Conservation (phyloP, 2,888 invertebrate genomes). For the Scaptomyza cyrtandrae region DNA sequence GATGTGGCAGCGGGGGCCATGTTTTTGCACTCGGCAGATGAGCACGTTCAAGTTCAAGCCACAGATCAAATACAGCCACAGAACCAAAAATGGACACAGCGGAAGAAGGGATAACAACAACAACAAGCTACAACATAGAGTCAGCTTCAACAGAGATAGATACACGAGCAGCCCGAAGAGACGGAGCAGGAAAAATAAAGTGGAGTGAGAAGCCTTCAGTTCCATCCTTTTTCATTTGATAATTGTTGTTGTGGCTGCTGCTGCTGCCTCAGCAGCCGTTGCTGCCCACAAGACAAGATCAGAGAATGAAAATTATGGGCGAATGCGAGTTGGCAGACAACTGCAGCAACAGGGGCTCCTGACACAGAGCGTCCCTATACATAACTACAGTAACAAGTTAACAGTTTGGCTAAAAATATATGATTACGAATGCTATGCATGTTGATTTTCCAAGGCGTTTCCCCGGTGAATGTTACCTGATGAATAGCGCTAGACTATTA, state of each 20-base stretch:
- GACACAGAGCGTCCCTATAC: constrained; percentile 1
- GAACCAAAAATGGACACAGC: constrained; percentile 29
- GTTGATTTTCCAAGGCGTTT: constrained; percentile 14
- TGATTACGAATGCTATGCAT: constrained; percentile 25
- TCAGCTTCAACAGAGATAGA: constrained; percentile 1
- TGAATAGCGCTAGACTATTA: constrained; percentile 45
- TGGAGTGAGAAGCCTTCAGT: constrained; percentile 32
- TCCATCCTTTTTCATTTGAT: constrained; percentile 54
- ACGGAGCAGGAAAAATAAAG: background rate
- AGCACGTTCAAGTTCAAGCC: constrained; percentile 79
- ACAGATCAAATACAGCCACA: constrained; percentile 71
- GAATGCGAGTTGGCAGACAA: constrained; percentile 62
- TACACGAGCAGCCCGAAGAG: background rate
- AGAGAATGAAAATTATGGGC: constrained; percentile 58
- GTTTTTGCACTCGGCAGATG: constrained; percentile 52
- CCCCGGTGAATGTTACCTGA: constrained; percentile 34
- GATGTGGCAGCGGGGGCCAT: background rate
- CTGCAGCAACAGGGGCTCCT: constrained; percentile 22
- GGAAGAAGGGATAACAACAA: constrained; percentile 19
- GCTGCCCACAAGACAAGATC: constrained; percentile 48
- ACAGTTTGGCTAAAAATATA: background rate
- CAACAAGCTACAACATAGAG: constrained; percentile 21
- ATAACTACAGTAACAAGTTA: constrained; percentile 8
- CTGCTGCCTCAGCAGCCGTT: constrained; percentile 13
- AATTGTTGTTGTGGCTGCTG: constrained; percentile 51